Evolutionary conservation across 1,140 invertebrate genomes (phyloP).

Genomic region (Cryptotermes secundus): DNA sequence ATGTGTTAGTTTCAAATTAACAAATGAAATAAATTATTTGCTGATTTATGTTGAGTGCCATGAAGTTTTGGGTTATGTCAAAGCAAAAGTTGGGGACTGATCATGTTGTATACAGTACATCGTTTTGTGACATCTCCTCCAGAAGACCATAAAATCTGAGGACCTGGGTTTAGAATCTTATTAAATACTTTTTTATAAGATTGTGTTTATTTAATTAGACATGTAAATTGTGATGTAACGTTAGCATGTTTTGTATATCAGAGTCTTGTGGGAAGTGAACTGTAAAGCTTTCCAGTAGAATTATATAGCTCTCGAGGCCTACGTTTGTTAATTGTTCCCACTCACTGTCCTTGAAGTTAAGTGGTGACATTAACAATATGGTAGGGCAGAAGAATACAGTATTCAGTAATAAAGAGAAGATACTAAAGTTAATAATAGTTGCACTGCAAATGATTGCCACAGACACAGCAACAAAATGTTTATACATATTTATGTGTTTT

Average conservation of each 20-base stretch:
- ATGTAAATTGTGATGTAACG: not conserved
- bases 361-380: not conserved
- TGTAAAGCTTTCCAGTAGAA: not conserved
- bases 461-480: not conserved
- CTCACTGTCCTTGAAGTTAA: not conserved
- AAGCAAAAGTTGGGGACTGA: not conserved
- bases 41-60: not conserved
- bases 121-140: not conserved
- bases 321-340: conserved; percentile 9
- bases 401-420: not conserved
- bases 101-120: not conserved
- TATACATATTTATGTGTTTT: conserved; percentile 1
- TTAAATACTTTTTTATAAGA: not conserved
- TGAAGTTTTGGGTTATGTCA: not conserved
- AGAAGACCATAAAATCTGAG: not conserved
- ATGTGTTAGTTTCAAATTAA: not conserved
- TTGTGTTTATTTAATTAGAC: conserved; percentile 10
- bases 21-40: not conserved
- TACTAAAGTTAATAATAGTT: not conserved
- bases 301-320: not conserved
- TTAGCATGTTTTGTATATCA: not conserved
- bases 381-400: not conserved
- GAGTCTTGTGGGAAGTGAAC: not conserved
- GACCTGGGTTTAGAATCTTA: not conserved
- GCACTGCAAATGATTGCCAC: not conserved